Base-by-base conservation (phyloP, 2,797 vertebrate genomes). In the Octomys mimax region DNA sequence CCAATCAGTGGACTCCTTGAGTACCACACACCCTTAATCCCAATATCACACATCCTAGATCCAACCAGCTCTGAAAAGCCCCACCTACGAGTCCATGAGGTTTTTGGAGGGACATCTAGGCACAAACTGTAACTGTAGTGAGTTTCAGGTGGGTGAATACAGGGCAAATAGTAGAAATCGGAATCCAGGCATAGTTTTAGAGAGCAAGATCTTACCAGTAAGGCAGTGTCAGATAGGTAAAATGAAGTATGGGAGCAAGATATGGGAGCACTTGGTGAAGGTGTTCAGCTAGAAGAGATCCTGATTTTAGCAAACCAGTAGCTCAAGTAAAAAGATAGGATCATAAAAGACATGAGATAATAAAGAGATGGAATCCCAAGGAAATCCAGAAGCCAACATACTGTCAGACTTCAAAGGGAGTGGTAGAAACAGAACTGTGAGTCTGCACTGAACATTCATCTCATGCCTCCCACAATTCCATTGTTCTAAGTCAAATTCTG, bases 381-480 rank as follows among this genome's bases (percentile, higher is more conserved):
- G 66, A 36, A 46, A 83, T 39, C 24, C 24, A 88, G 89, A 95
- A 95, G 81, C 36, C 89, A 80, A 75, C 46, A 16, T 16, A 57
- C 87, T 39, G 75, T 31, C 21, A 57, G 26, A 68, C 33, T 84
- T 61, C 62, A 59, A 12, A 78, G 71, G 91, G 46, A 52, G 36
- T 18, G 54, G 64, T 61, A 61, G 54, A 71, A 36, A 80, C 70
- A 62, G 89, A 49, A 26, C 21, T 26, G 0, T 39, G 14, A 7
- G 5, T 86, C 42, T 81, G 7, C 16, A 31, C 31, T 28, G 42
- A 18, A 39, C 24, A 2, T 16, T 2, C n/a, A 16, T 49, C 42
- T 75, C 49, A 68, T 85, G 2, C 75, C 70, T 31, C 80, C 78
- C 73, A 75, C 16, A 31, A 77, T 94, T 92, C 39, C 78, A 57